Evolutionary conservation across 2,888 invertebrate species (phyloP).

Genomic region (Oxyscelio sp.): DNA sequence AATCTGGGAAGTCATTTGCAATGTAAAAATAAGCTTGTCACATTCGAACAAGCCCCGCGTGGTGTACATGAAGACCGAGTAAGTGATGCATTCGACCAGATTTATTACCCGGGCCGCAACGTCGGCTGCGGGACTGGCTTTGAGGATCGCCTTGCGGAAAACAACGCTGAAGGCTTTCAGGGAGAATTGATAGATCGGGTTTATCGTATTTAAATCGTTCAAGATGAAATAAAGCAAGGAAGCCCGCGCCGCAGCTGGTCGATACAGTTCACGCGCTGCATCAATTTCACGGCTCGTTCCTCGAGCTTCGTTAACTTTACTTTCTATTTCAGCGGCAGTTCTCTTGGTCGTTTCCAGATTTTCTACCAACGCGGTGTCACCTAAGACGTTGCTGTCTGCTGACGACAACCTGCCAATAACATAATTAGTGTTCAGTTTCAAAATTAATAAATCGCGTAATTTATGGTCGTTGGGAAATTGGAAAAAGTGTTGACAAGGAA

Average conservation of each 20-base stretch:
- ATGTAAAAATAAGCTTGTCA: conserved; percentile 98
- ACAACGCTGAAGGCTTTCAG: conserved; percentile 99
- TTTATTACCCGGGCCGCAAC: conserved; percentile 94
- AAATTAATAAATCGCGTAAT: too few relatives aligned
- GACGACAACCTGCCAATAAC: conserved; percentile 92
- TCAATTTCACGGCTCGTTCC: conserved; percentile 97
- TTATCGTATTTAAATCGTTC: conserved; percentile 98
- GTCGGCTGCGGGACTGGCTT: conserved; percentile 94
- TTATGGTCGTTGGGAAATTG: too few relatives aligned
- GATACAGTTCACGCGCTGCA: conserved; percentile 95
- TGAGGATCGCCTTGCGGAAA: conserved; percentile 98
- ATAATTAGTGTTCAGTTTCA: too few relatives aligned
- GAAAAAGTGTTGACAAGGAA: too few relatives aligned
- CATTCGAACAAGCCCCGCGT: conserved; percentile 98
- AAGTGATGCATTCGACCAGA: conserved; percentile 98
- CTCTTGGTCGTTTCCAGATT: conserved; percentile 98
- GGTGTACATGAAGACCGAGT: conserved; percentile 98
- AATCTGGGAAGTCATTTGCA: conserved; percentile 98
- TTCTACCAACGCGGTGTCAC: conserved; percentile 98
- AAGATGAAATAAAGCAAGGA: conserved; percentile 98
- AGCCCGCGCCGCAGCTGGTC: conserved; percentile 97
- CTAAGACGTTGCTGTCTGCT: conserved; percentile 97
- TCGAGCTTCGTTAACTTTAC: conserved; percentile 97
- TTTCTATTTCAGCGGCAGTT: conserved; percentile 98
- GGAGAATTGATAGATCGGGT: conserved; percentile 99